Evolutionary conservation across 37 sponge, comb jelly and placozoan species (phyloP).

Genomic region (Halichondria panicea): DNA sequence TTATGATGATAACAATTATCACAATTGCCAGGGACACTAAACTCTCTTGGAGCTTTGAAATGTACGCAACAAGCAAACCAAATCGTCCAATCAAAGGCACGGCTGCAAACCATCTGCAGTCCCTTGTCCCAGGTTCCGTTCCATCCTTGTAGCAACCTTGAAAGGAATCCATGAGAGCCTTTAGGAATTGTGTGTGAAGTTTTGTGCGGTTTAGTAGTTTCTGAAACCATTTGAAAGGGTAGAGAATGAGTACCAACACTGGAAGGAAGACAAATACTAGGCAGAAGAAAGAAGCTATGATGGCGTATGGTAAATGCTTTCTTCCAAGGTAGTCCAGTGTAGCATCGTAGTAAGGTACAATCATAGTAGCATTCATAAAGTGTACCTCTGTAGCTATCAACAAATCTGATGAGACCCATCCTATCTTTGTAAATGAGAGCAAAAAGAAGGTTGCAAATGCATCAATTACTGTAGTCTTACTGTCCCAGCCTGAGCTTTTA

Average conservation of each 20-base stretch:
- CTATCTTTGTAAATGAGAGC: constrained; percentile 50
- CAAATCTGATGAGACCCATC: constrained; percentile 35
- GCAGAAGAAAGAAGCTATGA: constrained; percentile 19
- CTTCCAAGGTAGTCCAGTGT: constrained; percentile 26
- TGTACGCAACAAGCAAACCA: constrained; percentile 16
- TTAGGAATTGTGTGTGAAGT: background rate
- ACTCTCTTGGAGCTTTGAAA: background rate
- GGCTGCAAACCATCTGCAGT: constrained; percentile 63
- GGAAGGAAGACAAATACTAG: constrained; percentile 37
- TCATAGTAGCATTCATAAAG: too few species aligned
- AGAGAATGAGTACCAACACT: constrained; percentile 32
- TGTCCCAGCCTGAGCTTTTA: constrained; percentile 32
- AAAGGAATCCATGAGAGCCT: constrained; percentile 44
- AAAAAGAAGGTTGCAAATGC: constrained; percentile 65
- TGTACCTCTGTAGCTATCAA: constrained; percentile 26
- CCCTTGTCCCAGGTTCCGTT: constrained; percentile 32
- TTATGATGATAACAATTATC: background rate
- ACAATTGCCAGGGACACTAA: background rate
- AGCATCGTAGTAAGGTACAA: constrained; percentile 37
- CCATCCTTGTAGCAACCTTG: constrained; percentile 76
- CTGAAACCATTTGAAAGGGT: constrained; percentile 13
- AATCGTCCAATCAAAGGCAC: constrained; percentile 43
- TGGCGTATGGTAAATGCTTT: constrained; percentile 41
- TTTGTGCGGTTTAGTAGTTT: background rate
- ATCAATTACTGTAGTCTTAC: constrained; percentile 35